phyloP scores from a whole-genome alignment of 1,140 invertebrate genomes.

The Drosophila pallidifrons region DNA sequence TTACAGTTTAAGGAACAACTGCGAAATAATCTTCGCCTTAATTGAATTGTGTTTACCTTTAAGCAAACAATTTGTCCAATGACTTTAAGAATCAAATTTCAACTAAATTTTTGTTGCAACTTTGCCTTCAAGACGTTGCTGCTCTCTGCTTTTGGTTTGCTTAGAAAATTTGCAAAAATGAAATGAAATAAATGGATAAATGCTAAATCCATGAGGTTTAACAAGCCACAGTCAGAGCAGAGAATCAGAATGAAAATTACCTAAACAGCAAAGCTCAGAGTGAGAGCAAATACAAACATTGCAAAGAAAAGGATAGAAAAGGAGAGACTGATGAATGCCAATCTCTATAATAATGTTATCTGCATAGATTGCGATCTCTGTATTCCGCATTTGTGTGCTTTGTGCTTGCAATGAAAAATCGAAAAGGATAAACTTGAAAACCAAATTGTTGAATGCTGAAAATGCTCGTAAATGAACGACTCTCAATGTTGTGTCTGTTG shows the following conservation, averaged over 20 bases:
- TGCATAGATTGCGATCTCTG: neutral
- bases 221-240: neutral
- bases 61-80: neutral
- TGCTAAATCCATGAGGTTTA: slow-evolving; percentile 19
- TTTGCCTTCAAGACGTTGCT: neutral
- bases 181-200: slow-evolving; percentile 31
- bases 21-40: neutral
- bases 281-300: slow-evolving; percentile 21
- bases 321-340: neutral
- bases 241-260: slow-evolving; percentile 13
- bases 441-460: neutral
- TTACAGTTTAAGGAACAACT: neutral
- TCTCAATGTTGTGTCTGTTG: slow-evolving; percentile 11
- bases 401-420: slow-evolving; percentile 2
- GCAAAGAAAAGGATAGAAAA: neutral
- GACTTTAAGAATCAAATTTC: neutral
- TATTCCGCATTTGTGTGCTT: neutral
- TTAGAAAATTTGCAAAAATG: neutral
- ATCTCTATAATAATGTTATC: slow-evolving; percentile 21
- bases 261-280: slow-evolving; percentile 14
- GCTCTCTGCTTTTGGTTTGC: neutral
- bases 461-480: slow-evolving; percentile 23
- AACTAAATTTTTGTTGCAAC: slow-evolving; percentile 3
- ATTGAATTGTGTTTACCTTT: neutral
- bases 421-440: slow-evolving; percentile 7